Conservation (phyloP, 2,888 invertebrate genomes). For the Phania funesta region DNA sequence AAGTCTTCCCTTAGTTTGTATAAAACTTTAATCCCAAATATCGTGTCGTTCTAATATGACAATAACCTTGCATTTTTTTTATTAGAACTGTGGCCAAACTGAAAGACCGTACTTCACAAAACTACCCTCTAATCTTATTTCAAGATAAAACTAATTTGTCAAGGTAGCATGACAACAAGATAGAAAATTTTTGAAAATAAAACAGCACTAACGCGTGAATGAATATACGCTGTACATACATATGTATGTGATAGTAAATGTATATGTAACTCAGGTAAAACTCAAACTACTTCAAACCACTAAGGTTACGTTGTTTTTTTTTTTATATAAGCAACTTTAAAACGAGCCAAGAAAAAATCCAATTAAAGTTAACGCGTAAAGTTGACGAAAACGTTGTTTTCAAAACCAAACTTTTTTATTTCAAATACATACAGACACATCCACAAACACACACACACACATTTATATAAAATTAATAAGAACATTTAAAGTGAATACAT, state of each 20-base stretch:
- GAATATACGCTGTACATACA: neutral
- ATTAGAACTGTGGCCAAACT: too few relatives aligned
- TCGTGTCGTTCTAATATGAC: too few relatives aligned
- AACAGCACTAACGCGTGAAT: neutral
- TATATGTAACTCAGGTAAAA: neutral
- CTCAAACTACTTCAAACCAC: neutral
- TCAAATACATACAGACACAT: neutral
- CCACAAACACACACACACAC: neutral
- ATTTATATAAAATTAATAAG: neutral
- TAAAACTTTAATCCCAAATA: too few relatives aligned
- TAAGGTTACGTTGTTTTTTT: neutral
- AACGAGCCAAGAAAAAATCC: neutral
- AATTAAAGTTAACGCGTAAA: neutral
- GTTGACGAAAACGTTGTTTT: neutral
- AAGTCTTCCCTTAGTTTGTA: too few relatives aligned
- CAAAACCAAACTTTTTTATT: neutral
- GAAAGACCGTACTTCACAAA: neutral
- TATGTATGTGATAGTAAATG: neutral
- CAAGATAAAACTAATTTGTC: constrained; percentile 13
- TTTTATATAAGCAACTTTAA: neutral
- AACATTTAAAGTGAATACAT: too few relatives aligned
- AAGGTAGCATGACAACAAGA: constrained; percentile 7
- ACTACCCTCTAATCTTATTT: neutral
- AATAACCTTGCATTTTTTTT: too few relatives aligned
- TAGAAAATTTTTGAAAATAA: neutral